Evolutionary conservation across 2,888 invertebrate species (phyloP), one percentile per base, ranked within the genome.

Genomic region (Macrosoma leucophasiata): DNA sequence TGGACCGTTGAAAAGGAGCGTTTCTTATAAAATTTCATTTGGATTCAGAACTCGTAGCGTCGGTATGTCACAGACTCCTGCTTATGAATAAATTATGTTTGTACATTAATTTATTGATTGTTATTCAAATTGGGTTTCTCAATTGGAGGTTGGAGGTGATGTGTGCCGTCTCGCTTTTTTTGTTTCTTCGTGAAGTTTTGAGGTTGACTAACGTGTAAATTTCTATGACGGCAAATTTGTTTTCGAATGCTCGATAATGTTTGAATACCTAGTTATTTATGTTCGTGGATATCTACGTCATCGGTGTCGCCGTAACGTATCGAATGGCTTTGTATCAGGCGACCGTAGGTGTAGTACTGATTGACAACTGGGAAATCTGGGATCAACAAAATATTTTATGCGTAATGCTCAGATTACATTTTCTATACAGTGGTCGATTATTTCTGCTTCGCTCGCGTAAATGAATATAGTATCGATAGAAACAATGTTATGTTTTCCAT

Each of bases 51-150:
- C 70, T 67, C 72, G 82, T 81, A 62, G 58, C 69, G 58, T 43
- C 67, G 65, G 54, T 61, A 68, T 73, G 74, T 71, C 72, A 66
- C 72, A 69, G 60, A 61, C 54, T 71, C 66, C 67, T 58, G 66
- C 63, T 70, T 73, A 72, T 75, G 82, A 81, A 82, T 84, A 84
- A 61, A 77, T 82, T 78, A 82, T 61, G 54, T 58, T 46, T 56
- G 65, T 74, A 79, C 79, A 84, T 84, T 82, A 84, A 82, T 82
- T 84, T 84, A 84, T 81, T 81, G 76, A 84, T 84, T 84, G 82
- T 84, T 79, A 82, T 84, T 84, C 77, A 81, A 84, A 84, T 84
- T 75, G 58, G 63, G 76, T 79, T 79, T 78, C 78, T 81, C 79
- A 79, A 82, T 81, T 70, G 72, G 72, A 77, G 79, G 75, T 79